A percentile compares a stretch with the other conserved stretches of the same genome.
Evolutionary conservation across 1,140 invertebrate species (phyloP).

Genomic region (Theocolax elegans): DNA sequence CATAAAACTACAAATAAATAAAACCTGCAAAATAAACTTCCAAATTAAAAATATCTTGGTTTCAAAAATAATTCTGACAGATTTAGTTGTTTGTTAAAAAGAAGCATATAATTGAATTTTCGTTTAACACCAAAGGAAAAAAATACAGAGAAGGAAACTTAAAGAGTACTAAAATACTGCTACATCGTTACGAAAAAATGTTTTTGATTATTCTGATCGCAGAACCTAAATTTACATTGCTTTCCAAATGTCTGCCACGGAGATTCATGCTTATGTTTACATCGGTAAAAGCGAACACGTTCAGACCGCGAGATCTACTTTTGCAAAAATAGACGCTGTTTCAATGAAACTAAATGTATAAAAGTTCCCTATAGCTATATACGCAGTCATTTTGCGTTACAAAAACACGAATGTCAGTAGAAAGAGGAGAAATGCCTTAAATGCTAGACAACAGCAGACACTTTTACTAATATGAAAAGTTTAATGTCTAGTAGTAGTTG

Average conservation of each 20-base stretch:
- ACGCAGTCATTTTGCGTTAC: background rate
- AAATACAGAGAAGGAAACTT: no score
- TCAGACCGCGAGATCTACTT: background rate
- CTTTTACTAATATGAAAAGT: slow-evolving; percentile 50
- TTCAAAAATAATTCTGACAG: no score
- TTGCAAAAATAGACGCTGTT: slow-evolving; percentile 13
- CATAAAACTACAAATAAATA: no score
- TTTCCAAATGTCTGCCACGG: background rate
- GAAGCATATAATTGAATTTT: no score
- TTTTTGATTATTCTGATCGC: background rate
- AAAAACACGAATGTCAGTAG: no score
- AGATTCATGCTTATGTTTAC: slow-evolving; percentile 8
- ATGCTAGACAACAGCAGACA: background rate
- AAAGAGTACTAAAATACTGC: no score
- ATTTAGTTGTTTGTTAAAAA: no score
- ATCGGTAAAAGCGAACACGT: background rate
- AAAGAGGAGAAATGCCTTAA: background rate
- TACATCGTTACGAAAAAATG: no score
- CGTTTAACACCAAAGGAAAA: no score
- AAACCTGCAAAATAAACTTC: no score
- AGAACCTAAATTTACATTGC: slow-evolving; percentile 2
- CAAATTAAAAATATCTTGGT: no score
- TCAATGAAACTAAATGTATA: slow-evolving; percentile 8
- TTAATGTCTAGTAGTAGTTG: slow-evolving; percentile 21
- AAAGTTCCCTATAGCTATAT: background rate